Evolutionary conservation across 2,888 invertebrate genomes (phyloP).

Genomic region (Caenorhabditis sp.): DNA sequence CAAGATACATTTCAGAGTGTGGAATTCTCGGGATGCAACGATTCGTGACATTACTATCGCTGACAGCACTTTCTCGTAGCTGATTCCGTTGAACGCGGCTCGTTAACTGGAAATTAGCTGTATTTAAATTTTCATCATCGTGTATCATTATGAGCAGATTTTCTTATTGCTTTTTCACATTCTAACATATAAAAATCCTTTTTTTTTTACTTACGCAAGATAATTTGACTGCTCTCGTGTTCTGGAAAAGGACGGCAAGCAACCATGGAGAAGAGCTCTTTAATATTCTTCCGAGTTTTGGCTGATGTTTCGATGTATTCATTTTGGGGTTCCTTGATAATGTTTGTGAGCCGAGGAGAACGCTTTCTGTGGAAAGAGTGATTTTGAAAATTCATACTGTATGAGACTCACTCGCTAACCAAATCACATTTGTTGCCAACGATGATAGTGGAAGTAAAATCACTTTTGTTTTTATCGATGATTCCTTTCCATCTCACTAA

Average conservation of each 20-base stretch:
- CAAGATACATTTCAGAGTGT: conserved; percentile 1
- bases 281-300: conserved; percentile 79
- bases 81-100: conserved; percentile 42
- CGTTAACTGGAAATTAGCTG: conserved; percentile 50
- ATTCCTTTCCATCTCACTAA: conserved; percentile 67
- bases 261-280: conserved; percentile 60
- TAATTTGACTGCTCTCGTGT: conserved; percentile 51
- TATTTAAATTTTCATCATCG: not conserved
- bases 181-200: conserved; percentile 9
- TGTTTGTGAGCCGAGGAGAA: conserved; percentile 14
- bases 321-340: conserved; percentile 56
- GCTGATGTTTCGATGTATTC: conserved; percentile 76
- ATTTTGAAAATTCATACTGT: too few species aligned
- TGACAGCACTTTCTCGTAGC: conserved; percentile 33
- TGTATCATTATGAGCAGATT: conserved; percentile 28
- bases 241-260: conserved; percentile 62
- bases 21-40: conserved; percentile 14
- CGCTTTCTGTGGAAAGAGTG: conserved; percentile 44
- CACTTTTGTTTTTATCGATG: conserved; percentile 64
- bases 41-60: conserved; percentile 1
- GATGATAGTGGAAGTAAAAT: conserved; percentile 63
- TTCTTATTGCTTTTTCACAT: not conserved
- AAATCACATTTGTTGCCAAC: conserved; percentile 71
- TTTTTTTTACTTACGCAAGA: conserved; percentile 33
- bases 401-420: conserved; percentile 47